Base-by-base conservation (phyloP, 2,113 vertebrate genomes). In the Salvator merianae region DNA sequence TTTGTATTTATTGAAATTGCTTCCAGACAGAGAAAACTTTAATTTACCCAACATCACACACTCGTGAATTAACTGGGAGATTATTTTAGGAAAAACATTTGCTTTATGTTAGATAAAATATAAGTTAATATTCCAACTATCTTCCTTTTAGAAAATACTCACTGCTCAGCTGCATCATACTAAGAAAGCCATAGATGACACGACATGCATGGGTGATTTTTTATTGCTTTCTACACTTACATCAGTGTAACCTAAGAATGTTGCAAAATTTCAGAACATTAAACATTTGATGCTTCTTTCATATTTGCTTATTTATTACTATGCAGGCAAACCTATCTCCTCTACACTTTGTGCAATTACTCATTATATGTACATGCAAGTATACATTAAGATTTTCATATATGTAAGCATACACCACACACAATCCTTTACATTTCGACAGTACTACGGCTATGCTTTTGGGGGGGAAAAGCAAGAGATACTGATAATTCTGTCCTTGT, bases 71-170 rank as follows among this genome's bases (percentile, higher is more conserved):
- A 69, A 70, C 32, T 70, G 14, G 34, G 0, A 90, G 4, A 70
- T 0, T 50, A 83, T 66, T 89, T 82, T 47, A 34, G 1, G 6
- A 63, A 5, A 14, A 55, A 36, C 79, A 84, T 87, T 62, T 87
- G 77, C 43, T 90, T 32, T 78, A 81, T 30, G 13, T 80, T 71
- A 84, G 83, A 84, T 83, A 87, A 77, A 81, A 69, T 18, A 10
- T 9, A 78, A 79, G 22, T 63, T 89, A 82, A 84, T 59, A 69
- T 89, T 78, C 91, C 75, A 71, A 83, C 79, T 81, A 63, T 26
- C 73, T 79, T 66, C 53, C 53, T 85, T 90, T 88, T 79, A 87
- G 30, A 84, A 92, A 89, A 84, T 76, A 79, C 0, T 80, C 9
- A 66, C 28, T 62, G 13, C 59, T 91, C 82, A 90, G 81, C 43